These are phyloP conservation scores for Balanococcus diminutus DNA, from an alignment of 2,888 invertebrate genomes.

Conservation along the genomic window DNA sequence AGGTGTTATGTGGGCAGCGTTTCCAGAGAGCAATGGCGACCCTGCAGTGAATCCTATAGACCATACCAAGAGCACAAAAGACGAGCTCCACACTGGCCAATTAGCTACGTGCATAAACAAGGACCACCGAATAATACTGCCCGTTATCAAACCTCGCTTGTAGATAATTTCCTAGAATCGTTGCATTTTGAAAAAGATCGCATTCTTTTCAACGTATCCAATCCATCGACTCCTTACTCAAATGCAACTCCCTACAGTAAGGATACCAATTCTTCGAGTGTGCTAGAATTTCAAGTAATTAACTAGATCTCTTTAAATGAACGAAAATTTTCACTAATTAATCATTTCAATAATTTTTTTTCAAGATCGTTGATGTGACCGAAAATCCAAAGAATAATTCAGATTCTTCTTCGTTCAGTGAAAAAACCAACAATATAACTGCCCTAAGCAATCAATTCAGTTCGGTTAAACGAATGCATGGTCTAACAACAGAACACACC, in stretches of 20 bases:
- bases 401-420: neutral
- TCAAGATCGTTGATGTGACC: constrained; percentile 54
- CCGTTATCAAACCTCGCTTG: constrained; percentile 58
- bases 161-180: constrained; percentile 58
- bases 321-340: neutral
- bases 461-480: constrained; percentile 34
- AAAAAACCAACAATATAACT: constrained; percentile 20
- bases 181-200: constrained; percentile 55
- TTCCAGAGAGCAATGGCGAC: constrained; percentile 80
- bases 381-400: neutral
- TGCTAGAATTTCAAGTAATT: constrained; percentile 41
- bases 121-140: constrained; percentile 76
- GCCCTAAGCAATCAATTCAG: constrained; percentile 10
- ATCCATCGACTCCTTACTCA: neutral
- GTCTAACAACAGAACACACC: constrained; percentile 18
- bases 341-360: neutral
- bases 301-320: neutral
- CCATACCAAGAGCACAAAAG: constrained; percentile 60
- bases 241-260: neutral
- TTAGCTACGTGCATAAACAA: constrained; percentile 80
- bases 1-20: constrained; percentile 85
- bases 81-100: constrained; percentile 70
- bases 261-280: neutral
- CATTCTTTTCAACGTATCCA: neutral
- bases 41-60: constrained; percentile 82